Percentiles rank a stretch among this genome's conserved stretches.
These are phyloP conservation scores for Octodon degus DNA, from an alignment of 2,113 vertebrate species.

Conservation along the genomic window DNA sequence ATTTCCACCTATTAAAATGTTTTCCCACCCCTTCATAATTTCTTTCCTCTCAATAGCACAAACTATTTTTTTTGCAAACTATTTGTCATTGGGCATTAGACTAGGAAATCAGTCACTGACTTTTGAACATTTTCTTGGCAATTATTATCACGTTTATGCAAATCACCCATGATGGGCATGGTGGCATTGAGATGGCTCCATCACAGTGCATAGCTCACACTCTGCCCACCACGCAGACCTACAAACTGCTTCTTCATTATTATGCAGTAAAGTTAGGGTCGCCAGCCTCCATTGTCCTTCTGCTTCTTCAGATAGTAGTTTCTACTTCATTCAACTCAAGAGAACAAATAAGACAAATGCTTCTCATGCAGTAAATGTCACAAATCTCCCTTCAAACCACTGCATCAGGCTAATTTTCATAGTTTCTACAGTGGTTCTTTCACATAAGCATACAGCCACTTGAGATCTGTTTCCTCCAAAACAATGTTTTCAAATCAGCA, in stretches of 20 bases:
- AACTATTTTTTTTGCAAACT: not conserved
- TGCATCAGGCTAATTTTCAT: not conserved
- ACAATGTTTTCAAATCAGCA: not conserved
- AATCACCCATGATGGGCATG: not conserved
- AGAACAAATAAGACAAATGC: not conserved
- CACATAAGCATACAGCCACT: not conserved
- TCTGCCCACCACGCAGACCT: not conserved
- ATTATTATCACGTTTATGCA: not conserved
- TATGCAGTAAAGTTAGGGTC: not conserved
- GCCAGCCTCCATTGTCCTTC: not conserved
- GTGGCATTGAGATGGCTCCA: not conserved
- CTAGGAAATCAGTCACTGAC: not conserved
- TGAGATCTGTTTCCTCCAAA: not conserved
- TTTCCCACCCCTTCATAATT: no score
- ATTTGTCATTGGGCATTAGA: not conserved
- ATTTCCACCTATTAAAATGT: no score
- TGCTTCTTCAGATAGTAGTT: not conserved
- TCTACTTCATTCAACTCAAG: not conserved
- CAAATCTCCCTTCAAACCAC: not conserved
- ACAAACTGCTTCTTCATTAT: not conserved
- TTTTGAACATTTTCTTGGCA: conserved; percentile 25
- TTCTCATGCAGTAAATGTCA: not conserved
- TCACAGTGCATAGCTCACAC: not conserved
- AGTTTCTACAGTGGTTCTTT: not conserved
- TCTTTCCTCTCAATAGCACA: not conserved